These are phyloP conservation scores for Strigamia transsilvanica DNA, from an alignment of 2,888 invertebrate species.

Conservation along the genomic window DNA sequence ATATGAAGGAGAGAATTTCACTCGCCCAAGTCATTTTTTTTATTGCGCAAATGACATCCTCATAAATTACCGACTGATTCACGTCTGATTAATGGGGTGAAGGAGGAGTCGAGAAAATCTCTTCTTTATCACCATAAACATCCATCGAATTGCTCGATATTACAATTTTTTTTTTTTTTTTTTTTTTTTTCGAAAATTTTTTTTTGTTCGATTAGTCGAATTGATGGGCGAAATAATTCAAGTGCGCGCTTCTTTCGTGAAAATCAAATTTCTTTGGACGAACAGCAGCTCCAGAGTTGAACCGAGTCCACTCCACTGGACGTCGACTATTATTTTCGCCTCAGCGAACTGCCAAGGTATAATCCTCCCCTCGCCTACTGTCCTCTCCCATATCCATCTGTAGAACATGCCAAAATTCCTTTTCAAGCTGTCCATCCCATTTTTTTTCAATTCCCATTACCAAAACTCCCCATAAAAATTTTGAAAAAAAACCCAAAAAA, in stretches of 20 bases:
- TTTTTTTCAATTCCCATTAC: not conserved
- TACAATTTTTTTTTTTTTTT: not conserved
- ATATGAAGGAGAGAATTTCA: conserved; percentile 16
- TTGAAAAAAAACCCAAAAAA: too few relatives aligned
- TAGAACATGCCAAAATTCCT: not conserved
- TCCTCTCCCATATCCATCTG: conserved; percentile 1
- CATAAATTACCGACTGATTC: conserved; percentile 19
- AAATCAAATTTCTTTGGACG: not conserved
- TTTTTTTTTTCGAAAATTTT: not conserved
- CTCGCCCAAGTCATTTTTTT: conserved; percentile 17
- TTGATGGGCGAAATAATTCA: not conserved
- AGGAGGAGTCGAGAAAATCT: conserved; percentile 16
- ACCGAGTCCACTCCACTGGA: not conserved
- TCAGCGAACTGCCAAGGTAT: conserved; percentile 12
- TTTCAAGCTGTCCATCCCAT: not conserved
- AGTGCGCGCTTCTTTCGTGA: not conserved
- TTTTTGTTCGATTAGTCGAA: not conserved
- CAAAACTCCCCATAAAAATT: not conserved
- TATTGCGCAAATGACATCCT: conserved; percentile 6
- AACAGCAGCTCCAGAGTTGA: not conserved
- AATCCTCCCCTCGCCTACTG: conserved; percentile 3
- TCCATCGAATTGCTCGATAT: not conserved
- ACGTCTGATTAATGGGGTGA: conserved; percentile 2
- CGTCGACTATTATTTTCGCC: conserved; percentile 20
- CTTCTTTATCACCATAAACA: conserved; percentile 15